Evolutionary conservation across 2,797 vertebrate genomes (phyloP).

Genomic region (Sebastes alutus): DNA sequence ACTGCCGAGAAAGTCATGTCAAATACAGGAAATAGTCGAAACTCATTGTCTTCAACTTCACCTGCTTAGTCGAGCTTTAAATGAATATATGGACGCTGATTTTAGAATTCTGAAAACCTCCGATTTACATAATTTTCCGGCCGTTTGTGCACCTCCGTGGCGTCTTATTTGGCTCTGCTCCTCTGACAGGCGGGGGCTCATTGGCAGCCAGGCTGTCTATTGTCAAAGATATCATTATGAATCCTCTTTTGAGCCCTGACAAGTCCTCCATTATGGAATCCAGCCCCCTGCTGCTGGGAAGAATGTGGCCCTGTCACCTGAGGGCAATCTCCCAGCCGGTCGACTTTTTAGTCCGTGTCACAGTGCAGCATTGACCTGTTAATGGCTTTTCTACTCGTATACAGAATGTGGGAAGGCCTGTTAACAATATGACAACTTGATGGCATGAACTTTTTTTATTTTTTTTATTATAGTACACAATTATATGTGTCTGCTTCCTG

Average conservation of each 20-base stretch:
- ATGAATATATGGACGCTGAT: not conserved
- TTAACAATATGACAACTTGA: constrained; percentile 61
- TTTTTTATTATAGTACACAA: constrained; percentile 15
- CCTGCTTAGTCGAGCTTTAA: not conserved
- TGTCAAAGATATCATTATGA: constrained; percentile 77
- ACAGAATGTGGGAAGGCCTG: constrained; percentile 22
- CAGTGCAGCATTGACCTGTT: constrained; percentile 57
- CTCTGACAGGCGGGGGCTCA: constrained; percentile 64
- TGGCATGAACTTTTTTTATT: not conserved
- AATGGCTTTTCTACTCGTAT: constrained; percentile 57
- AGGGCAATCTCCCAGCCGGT: constrained; percentile 60
- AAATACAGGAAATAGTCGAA: not conserved
- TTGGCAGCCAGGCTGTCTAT: constrained; percentile 69
- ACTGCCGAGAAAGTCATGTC: not conserved
- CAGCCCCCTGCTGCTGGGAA: constrained; percentile 47
- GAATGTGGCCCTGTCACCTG: constrained; percentile 67
- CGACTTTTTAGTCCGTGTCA: constrained; percentile 57
- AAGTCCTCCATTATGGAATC: constrained; percentile 70
- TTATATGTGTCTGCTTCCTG: constrained; percentile 4
- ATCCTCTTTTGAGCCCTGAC: constrained; percentile 66
- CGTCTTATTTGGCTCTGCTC: constrained; percentile 39
- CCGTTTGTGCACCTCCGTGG: constrained; percentile 1
- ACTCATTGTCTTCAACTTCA: not conserved
- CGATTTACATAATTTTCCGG: constrained; percentile 10
- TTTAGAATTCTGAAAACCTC: not conserved